Evolutionary conservation across 2,113 vertebrate species (phyloP).

Genomic region (Alaudala cheleensis): DNA sequence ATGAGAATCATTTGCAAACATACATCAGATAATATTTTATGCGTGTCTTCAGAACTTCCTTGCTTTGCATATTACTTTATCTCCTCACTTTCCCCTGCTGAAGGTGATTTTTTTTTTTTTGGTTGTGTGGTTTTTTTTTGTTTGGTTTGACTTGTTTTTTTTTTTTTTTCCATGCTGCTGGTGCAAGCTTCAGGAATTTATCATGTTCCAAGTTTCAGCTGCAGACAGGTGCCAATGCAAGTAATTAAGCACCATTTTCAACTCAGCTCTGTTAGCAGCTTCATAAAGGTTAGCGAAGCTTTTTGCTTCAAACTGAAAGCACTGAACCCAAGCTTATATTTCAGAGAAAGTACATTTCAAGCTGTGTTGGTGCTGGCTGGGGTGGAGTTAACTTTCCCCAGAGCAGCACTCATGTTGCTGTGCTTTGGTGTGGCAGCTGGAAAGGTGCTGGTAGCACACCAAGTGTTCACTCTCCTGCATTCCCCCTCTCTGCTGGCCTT

Average conservation of each 20-base stretch:
- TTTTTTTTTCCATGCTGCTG: background rate
- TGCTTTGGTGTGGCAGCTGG: background rate
- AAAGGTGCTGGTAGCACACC: background rate
- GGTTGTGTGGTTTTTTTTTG: background rate
- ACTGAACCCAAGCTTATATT: background rate
- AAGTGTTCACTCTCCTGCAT: background rate
- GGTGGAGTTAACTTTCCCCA: background rate
- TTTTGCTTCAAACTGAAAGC: background rate
- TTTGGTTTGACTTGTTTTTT: no score
- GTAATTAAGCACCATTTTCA: background rate
- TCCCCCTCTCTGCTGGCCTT: background rate
- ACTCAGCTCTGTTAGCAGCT: background rate
- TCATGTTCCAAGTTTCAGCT: background rate
- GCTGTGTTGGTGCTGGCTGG: background rate
- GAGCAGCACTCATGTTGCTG: background rate
- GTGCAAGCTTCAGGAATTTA: background rate
- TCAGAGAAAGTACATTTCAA: background rate
- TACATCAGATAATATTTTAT: constrained; percentile 10
- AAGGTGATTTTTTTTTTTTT: background rate
- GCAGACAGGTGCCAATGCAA: background rate
- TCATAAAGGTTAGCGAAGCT: constrained; percentile 1
- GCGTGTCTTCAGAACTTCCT: background rate
- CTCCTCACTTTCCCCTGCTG: background rate
- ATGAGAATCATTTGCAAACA: constrained; percentile 24
- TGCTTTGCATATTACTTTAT: background rate